Evolutionary conservation across 2,888 invertebrate species (phyloP).

Genomic region (Microctonus aethiopoides): DNA sequence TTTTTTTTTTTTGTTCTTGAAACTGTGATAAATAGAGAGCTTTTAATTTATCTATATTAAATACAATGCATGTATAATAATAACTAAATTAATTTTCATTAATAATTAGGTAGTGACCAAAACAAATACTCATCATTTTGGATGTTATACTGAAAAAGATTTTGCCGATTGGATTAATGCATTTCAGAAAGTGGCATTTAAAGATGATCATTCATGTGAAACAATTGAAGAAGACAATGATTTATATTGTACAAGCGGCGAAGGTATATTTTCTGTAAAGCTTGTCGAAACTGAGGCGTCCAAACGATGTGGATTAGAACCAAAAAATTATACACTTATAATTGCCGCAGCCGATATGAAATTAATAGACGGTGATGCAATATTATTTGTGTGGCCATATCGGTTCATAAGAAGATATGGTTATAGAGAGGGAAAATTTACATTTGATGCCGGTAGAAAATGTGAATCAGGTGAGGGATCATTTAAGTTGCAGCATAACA

Average conservation of each 20-base stretch:
- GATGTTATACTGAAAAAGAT: conserved; percentile 77
- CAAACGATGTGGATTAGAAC: conserved; percentile 78
- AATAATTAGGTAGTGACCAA: conserved; percentile 78
- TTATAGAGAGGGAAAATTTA: conserved; percentile 86
- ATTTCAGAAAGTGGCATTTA: conserved; percentile 85
- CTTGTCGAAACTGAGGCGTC: conserved; percentile 84
- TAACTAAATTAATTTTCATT: neutral
- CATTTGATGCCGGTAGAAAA: conserved; percentile 88
- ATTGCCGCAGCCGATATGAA: conserved; percentile 82
- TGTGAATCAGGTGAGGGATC: conserved; percentile 88
- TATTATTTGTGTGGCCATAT: conserved; percentile 85
- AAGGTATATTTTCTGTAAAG: conserved; percentile 83
- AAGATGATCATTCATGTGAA: conserved; percentile 73
- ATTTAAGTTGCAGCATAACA: conserved; percentile 83
- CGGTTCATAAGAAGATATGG: conserved; percentile 86
- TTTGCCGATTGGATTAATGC: conserved; percentile 83
- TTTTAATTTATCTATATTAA: no score
- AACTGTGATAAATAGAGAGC: no score
- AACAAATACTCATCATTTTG: conserved; percentile 72
- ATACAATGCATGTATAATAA: neutral
- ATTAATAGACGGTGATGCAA: conserved; percentile 74
- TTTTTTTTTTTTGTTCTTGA: no score
- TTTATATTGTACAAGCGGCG: conserved; percentile 86
- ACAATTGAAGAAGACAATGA: conserved; percentile 88
- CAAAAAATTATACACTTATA: conserved; percentile 78